A percentile compares a stretch with the other conserved stretches of the same genome.
phyloP scores from a whole-genome alignment of 2,797 vertebrate genomes.

The Chromobotia macracanthus region DNA sequence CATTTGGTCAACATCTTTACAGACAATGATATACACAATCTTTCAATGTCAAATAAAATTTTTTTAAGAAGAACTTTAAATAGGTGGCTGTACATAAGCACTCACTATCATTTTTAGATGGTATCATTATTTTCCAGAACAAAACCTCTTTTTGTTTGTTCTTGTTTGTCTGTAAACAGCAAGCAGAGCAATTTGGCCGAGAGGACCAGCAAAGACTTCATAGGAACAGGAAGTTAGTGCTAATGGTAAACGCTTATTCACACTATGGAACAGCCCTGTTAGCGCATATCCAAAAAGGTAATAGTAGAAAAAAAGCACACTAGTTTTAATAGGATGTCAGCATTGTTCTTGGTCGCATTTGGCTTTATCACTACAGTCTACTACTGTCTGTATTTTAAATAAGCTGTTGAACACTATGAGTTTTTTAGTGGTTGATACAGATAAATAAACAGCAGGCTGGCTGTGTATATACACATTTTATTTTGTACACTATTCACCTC shows the following conservation, averaged over 20 bases:
- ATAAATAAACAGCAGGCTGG: too few species aligned
- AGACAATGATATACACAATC: too few species aligned
- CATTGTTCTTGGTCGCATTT: not conserved
- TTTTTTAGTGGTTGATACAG: too few species aligned
- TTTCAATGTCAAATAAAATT: not conserved
- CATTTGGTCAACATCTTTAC: too few species aligned
- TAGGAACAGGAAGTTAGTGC: conserved; percentile 90
- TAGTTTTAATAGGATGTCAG: not conserved
- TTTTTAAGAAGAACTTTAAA: not conserved
- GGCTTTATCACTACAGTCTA: not conserved
- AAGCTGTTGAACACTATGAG: too few species aligned
- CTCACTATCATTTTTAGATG: not conserved
- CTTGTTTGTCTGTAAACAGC: conserved; percentile 72
- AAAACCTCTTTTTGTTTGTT: not conserved
- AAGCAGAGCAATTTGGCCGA: conserved; percentile 91
- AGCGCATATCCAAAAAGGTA: conserved; percentile 93
- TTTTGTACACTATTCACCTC: too few species aligned
- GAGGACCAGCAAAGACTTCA: conserved; percentile 96
- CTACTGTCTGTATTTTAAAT: not conserved
- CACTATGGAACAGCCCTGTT: conserved; percentile 94
- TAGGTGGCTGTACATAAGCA: not conserved
- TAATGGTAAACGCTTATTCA: conserved; percentile 99
- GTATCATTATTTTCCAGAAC: not conserved
- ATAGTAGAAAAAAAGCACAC: not conserved
- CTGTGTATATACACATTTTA: too few species aligned